phyloP scores from a whole-genome alignment of 2,797 vertebrate species.

The Parauchenoglanis punctatus region DNA sequence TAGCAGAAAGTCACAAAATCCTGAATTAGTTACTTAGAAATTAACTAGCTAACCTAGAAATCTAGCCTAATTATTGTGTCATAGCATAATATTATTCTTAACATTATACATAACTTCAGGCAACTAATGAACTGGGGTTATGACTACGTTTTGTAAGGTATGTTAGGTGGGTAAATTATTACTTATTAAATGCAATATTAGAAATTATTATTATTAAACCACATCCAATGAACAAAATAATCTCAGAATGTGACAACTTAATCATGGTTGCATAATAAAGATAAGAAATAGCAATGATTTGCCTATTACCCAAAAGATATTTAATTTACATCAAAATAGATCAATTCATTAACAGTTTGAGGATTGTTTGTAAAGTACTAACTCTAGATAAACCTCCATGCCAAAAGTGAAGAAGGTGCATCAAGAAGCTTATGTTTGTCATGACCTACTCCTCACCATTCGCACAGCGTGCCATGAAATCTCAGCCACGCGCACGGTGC shows the following conservation, averaged over 20 bases:
- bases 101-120: background rate
- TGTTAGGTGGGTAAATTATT: background rate
- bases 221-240: background rate
- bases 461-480: no score
- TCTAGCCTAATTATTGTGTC: background rate
- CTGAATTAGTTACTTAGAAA: background rate
- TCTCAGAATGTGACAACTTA: background rate
- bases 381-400: no score
- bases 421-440: background rate
- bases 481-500: no score
- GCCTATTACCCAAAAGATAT: background rate
- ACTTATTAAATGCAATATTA: background rate
- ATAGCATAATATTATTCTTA: background rate
- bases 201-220: background rate
- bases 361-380: no score
- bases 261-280: background rate
- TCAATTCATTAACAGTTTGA: background rate
- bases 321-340: background rate
- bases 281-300: background rate
- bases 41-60: background rate
- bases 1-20: background rate
- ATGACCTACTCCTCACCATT: no score
- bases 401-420: background rate
- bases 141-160: background rate
- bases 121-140: background rate